Base-by-base conservation (phyloP, 2,113 vertebrate species). In the Sisor rabdophorus region DNA sequence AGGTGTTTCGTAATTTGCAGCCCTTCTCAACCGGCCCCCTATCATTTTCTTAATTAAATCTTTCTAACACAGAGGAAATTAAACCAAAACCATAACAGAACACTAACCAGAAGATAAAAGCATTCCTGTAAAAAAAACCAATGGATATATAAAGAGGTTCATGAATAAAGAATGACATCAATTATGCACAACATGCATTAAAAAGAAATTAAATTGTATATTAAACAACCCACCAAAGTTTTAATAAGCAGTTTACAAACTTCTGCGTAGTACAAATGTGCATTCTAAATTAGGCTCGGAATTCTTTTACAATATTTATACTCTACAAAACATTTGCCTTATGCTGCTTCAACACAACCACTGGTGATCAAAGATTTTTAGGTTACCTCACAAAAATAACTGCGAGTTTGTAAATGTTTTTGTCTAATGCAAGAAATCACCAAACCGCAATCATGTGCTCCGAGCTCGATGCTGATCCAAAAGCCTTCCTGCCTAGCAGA, bases 311-410 rank as follows among this genome's bases (percentile, higher is more conserved):
- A 20, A 17, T 48, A 20, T 16, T 20, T 28, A 20, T 20, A 30
- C 9, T 30, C 65, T 26, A 47, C 40, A 44, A 17, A 50, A 19
- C 19, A 36, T 36, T 13, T 26, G 8, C 54, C 26, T 16, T 48
- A 28, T 54, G 40, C 56, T 60, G 48, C 22, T 63, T 71, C 26
- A 60, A 53, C 47, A 53, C 50, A 53, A 70, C 48, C 15, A 28
- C 44, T 77, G 47, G 15, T 53, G 76, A 71, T 52, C 47, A 24
- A 60, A 54, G 68, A 60, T 63, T 64, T 55, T 55, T 22, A 40
- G 68, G 71, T 78, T 63, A 78, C 68, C 76, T 64, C 68, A 72
- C 44, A 63, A 71, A 78, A 71, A 36, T 71, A 61, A 63, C 52
- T 30, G 32, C 15, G n/a, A 52, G 67, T 22, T 78, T 78, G 68